phyloP scores from a whole-genome alignment of 2,113 vertebrate species.

The Rhineura floridana region DNA sequence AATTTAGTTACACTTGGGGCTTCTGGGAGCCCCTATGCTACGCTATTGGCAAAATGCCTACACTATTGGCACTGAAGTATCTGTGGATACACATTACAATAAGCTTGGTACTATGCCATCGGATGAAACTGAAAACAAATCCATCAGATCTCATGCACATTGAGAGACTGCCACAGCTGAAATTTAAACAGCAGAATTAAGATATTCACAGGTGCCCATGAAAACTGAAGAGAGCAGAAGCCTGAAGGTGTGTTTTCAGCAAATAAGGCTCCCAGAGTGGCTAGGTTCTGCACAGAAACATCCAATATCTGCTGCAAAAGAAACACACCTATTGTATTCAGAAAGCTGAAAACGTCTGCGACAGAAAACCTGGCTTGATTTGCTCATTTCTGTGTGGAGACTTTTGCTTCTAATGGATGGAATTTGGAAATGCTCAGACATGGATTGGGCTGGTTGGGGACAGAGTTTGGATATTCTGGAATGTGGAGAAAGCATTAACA shows the following conservation, averaged over 20 bases:
- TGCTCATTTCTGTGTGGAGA: neutral
- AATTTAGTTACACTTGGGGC: neutral
- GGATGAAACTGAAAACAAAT: neutral
- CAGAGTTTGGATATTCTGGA: neutral
- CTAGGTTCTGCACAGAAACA: neutral
- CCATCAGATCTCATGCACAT: neutral
- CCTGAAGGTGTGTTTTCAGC: neutral
- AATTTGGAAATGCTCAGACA: neutral
- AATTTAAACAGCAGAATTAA: no score
- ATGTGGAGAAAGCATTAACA: neutral
- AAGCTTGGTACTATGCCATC: neutral
- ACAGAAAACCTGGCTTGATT: no score
- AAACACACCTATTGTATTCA: neutral
- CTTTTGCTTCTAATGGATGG: neutral
- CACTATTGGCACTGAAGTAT: neutral
- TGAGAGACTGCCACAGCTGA: neutral
- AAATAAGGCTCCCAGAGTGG: neutral
- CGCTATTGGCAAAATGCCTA: no score
- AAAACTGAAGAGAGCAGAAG: neutral
- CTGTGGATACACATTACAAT: neutral
- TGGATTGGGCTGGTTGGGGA: neutral
- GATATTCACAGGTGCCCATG: fast-evolving
- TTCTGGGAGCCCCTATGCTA: no score
- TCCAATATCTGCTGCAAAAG: neutral
- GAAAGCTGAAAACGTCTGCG: neutral